Base-by-base conservation (phyloP, 2,113 vertebrate genomes). In the Ranitomeya variabilis region DNA sequence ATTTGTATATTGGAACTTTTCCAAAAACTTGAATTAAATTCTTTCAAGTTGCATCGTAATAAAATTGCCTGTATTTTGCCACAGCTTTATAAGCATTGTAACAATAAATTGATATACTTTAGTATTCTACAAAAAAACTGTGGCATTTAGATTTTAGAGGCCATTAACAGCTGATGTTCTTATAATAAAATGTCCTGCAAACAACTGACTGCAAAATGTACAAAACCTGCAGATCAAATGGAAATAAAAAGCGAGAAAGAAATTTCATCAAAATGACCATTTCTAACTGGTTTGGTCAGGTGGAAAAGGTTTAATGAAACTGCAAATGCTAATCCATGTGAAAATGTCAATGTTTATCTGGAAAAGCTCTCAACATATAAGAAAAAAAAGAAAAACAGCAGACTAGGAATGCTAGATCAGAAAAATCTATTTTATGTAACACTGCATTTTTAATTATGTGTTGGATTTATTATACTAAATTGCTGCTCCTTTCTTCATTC, bases 281-380 rank as follows among this genome's bases (percentile, higher is more conserved):
- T 69, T 83, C 12, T 52, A 69, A 83, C 67, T 13, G 64, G 64
- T 67, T 83, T 83, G 64, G 81, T 83, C 81, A 83, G 64, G 81
- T 83, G 81, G 64, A 83, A 83, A 69, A 66, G 45, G 64, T 18
- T 69, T 69, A 54, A 69, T 69, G 45, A 83, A 83, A 54, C 37
- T 54, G 81, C 37, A 83, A 83, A 69, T 83, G 81, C 62, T 83
- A 83, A 83, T 83, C 81, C 81, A 83, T 69, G 64, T 69, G 64
- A 83, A 83, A 83, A 69, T 83, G 81, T 64, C 64, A 83, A 16
- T 83, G 45, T 83, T 83, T 83, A 55, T 83, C 81, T 67, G 81
- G 31, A 69, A 55, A 67, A 83, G 16, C 37, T 67, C 19, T 66
- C 13, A 67, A 15, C 31, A 67, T 8, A 10, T 52, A n/a, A 66